phyloP scores from a whole-genome alignment of 2,797 vertebrate species.

The Hipposideros larvatus region DNA sequence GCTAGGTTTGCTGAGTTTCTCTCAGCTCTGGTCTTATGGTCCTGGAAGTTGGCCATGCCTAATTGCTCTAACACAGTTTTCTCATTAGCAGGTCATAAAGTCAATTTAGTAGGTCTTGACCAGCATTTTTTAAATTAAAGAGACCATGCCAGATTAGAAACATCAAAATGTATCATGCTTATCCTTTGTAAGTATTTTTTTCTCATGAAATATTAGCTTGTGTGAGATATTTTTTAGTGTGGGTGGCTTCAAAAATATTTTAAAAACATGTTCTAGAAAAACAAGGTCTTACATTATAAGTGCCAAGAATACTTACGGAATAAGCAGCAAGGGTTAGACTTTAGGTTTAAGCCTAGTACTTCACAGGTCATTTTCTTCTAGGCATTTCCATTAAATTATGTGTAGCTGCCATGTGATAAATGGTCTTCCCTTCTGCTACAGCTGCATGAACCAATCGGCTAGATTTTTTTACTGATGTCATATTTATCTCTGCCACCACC shows the following conservation, averaged over 20 bases:
- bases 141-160: slow-evolving; percentile 25
- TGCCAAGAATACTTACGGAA: neutral
- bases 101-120: slow-evolving; percentile 37
- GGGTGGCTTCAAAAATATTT: slow-evolving; percentile 41
- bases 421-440: neutral
- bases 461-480: neutral
- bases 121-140: slow-evolving; percentile 55
- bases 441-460: neutral
- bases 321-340: neutral
- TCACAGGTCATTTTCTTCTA: slow-evolving; percentile 53
- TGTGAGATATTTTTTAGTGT: neutral
- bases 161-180: slow-evolving; percentile 20
- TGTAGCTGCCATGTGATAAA: neutral
- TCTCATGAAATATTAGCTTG: neutral
- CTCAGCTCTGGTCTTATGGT: neutral
- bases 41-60: slow-evolving; percentile 49
- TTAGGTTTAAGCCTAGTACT: slow-evolving; percentile 15
- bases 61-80: slow-evolving; percentile 45
- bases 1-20: neutral
- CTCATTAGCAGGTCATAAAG: slow-evolving; percentile 55
- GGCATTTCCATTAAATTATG: slow-evolving; percentile 9
- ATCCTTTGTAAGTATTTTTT: neutral
- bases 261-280: slow-evolving; percentile 5
- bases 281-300: neutral
- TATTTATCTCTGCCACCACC: neutral